A percentile compares a stretch with the other conserved stretches of the same genome.
These are phyloP conservation scores for Pristiophorus japonicus DNA, from an alignment of 2,113 vertebrate species.

Conservation along the genomic window DNA sequence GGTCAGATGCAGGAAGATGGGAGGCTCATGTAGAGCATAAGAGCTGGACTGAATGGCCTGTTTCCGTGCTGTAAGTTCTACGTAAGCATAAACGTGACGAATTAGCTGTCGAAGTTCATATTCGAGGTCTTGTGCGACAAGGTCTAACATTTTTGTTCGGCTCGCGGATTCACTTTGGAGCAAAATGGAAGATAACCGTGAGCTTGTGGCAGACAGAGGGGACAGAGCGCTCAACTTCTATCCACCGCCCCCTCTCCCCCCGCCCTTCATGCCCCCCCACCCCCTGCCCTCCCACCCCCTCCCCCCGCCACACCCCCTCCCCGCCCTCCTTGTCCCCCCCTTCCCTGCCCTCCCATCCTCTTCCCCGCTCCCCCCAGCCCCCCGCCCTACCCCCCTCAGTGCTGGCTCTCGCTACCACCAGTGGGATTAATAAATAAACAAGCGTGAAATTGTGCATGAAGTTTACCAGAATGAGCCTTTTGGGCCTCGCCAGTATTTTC, in stretches of 20 bases:
- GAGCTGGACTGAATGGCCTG: not conserved
- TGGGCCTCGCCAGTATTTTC: not conserved
- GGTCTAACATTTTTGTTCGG: not conserved
- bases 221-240: not conserved
- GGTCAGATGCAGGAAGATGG: too few species aligned
- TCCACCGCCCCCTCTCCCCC: not conserved
- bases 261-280: not conserved
- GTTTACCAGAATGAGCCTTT: not conserved
- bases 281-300: not conserved
- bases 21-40: too few species aligned
- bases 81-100: not conserved
- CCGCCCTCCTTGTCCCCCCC: too few species aligned
- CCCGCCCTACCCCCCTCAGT: too few species aligned
- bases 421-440: constrained; percentile 18
- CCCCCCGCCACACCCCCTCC: too few species aligned
- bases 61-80: not conserved
- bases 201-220: not conserved
- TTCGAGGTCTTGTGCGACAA: not conserved
- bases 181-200: not conserved
- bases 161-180: not conserved
- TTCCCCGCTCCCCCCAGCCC: too few species aligned
- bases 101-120: not conserved
- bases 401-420: not conserved
- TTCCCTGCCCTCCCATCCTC: not conserved
- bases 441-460: constrained; percentile 2